Conservation (phyloP, 2,113 vertebrate genomes). For the Marmota flaviventris region DNA sequence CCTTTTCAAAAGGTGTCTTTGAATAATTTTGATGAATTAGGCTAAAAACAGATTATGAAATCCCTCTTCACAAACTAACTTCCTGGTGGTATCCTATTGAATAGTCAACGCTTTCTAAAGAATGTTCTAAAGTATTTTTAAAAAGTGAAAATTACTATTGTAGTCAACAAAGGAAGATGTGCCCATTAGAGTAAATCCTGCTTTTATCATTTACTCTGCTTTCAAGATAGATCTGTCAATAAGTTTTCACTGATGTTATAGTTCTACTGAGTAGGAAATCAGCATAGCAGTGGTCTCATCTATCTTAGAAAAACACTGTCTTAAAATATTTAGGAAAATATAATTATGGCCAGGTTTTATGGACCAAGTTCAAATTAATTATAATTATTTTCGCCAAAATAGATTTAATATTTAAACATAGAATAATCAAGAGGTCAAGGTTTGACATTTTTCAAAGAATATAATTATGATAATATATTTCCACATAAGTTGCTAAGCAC, state of each 20-base stretch:
- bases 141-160: background rate
- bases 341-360: background rate
- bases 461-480: background rate
- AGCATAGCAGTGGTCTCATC: background rate
- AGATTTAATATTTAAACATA: constrained; percentile 9
- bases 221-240: background rate
- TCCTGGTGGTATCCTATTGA: background rate
- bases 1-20: background rate
- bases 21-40: background rate
- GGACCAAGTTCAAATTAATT: background rate
- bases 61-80: background rate
- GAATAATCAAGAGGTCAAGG: constrained; percentile 3
- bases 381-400: background rate
- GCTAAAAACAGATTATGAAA: background rate
- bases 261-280: background rate
- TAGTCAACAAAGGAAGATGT: background rate
- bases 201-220: background rate
- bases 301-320: background rate
- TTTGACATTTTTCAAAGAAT: background rate
- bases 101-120: background rate
- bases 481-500: background rate
- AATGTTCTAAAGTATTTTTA: background rate
- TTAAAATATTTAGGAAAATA: constrained; percentile 10
- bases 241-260: background rate
- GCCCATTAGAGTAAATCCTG: background rate